Evolutionary conservation across 1,140 invertebrate genomes (phyloP).

Genomic region (Aradophagus sp.): DNA sequence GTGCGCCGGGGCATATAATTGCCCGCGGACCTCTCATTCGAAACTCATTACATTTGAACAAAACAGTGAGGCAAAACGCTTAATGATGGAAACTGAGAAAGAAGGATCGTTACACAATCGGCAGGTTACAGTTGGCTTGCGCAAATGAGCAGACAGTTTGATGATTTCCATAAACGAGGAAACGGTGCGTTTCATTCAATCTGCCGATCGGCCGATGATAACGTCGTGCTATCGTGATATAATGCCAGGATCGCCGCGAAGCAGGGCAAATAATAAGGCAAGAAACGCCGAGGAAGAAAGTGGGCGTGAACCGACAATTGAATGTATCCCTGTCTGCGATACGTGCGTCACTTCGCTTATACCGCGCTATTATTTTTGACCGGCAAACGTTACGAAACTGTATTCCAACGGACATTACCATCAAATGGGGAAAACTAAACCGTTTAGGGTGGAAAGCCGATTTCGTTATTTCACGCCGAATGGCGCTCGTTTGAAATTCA

Average conservation of each 20-base stretch:
- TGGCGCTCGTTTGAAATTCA: no score
- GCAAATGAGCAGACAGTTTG: conserved; percentile 56
- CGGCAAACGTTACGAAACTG: conserved; percentile 34
- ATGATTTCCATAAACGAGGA: conserved; percentile 67
- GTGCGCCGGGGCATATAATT: conserved; percentile 30
- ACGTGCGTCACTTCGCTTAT: conserved; percentile 30
- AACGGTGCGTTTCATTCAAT: conserved; percentile 66
- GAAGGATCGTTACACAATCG: conserved; percentile 41
- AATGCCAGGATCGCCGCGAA: conserved; percentile 25
- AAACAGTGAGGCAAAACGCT: conserved; percentile 46
- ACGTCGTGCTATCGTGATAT: conserved; percentile 60
- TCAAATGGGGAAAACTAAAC: conserved; percentile 9
- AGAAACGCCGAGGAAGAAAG: conserved; percentile 43
- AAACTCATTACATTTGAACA: conserved; percentile 42
- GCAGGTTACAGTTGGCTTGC: conserved; percentile 67
- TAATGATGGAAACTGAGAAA: conserved; percentile 47
- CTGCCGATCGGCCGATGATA: conserved; percentile 61
- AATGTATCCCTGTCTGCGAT: conserved; percentile 54
- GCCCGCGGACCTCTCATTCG: conserved; percentile 28
- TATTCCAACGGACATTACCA: conserved; percentile 10
- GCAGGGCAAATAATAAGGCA: conserved; percentile 46
- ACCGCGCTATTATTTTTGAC: conserved; percentile 28
- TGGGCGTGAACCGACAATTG: conserved; percentile 59
- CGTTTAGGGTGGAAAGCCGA: not conserved
- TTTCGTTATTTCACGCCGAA: no score